Base-by-base conservation (phyloP, 2,113 vertebrate species). In the Brachypteracias leptosomus region DNA sequence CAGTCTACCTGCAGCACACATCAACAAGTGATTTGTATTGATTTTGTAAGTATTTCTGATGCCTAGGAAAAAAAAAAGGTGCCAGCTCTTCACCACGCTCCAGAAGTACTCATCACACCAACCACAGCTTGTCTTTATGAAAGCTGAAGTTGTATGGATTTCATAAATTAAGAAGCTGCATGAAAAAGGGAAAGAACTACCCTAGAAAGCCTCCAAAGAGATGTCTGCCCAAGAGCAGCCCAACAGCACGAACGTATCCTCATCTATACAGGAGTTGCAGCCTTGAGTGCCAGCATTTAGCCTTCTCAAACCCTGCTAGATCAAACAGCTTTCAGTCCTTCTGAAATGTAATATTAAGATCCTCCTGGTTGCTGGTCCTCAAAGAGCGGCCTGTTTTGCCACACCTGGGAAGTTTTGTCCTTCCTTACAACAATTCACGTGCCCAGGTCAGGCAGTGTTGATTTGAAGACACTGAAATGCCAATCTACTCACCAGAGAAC, bases 381-480 rank as follows among this genome's bases (percentile, higher is more conserved):
- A 36, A 10, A 46, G 16, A 40, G 54, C 9, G 19, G 46, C 24
- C 40, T 68, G 29, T 40, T 68, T n/a, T 62, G 35, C 46, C 29
- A 7, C 7, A 68, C n/a, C 71, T 70, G 25, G 25, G 57, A 49
- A 47, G 26, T 26, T 49, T 49, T 31, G 3, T 62, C 40, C 29
- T 76, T 46, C 28, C 15, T 54, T 55, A 61, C n/a, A 47, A 31
- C 47, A 75, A 76, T 10, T 38, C 33, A 52, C 38, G 11, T 29
- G 51, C 33, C 66, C 0, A 0, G 9, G 20, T 61, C 46, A 67
- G 0, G 0, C 52, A 59, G 12, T 15, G 8, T 20, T 35, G n/a
- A 65, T 51, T 88, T 71, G 52, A 47, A 71, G 38, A 66, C 51
- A 54, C 14, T 5, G 10, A 71, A 76, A 65, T 35, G 65, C 33